A percentile compares a stretch with the other conserved stretches of the same genome.
Conservation (phyloP, 2,797 vertebrate species). For the Bradypodion ventrale region DNA sequence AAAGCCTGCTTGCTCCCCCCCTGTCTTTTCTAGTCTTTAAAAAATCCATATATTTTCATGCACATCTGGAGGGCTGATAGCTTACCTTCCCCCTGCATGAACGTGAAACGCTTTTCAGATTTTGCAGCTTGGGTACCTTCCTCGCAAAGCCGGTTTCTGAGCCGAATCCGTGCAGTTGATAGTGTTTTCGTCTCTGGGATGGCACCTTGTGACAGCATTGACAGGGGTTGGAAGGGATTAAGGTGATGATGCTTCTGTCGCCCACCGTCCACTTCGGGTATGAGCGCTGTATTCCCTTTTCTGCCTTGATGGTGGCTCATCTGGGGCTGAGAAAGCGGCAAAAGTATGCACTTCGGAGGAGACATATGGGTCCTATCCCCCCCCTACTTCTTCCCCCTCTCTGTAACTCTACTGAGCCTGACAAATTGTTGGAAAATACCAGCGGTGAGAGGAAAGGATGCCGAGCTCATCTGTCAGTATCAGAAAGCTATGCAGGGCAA, state of each 20-base stretch:
- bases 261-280: background rate
- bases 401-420: background rate
- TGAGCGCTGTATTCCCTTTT: background rate
- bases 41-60: no score
- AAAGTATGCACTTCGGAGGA: no score
- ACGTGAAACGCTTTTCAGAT: no score
- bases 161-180: background rate
- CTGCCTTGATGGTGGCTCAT: background rate
- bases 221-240: background rate
- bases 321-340: background rate
- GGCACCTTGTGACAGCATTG: background rate
- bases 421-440: background rate
- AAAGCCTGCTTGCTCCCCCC: no score
- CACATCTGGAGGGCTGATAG: no score
- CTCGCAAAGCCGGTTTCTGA: no score
- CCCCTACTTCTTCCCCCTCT: background rate
- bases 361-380: no score
- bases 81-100: no score
- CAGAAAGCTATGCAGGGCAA: background rate
- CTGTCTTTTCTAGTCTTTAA: no score
- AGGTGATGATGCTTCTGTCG: background rate
- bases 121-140: background rate
- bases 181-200: no score
- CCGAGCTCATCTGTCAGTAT: background rate
- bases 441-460: background rate